Percentiles rank a stretch among this genome's conserved stretches.
Conservation (phyloP, 2,888 invertebrate species). For the Amblyjoppa fuscipennis region DNA sequence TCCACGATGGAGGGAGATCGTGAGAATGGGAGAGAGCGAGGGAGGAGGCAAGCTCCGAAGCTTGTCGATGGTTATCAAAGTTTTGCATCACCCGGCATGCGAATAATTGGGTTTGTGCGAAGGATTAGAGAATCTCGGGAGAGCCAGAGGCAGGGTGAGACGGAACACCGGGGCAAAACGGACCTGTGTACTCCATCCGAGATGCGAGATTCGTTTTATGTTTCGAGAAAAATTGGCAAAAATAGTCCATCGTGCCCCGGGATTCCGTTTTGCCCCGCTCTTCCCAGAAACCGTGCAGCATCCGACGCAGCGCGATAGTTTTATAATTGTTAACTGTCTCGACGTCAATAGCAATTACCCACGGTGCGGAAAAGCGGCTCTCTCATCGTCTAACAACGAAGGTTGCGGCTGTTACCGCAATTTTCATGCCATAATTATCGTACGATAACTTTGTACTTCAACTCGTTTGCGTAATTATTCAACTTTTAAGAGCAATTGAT, state of each 20-base stretch:
- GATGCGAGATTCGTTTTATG: too few relatives aligned
- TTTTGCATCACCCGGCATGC: constrained; percentile 43
- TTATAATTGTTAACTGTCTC: constrained; percentile 54
- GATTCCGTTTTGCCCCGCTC: too few relatives aligned
- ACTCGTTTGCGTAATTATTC: neutral
- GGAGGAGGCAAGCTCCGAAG: constrained; percentile 32
- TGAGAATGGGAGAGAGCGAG: neutral
- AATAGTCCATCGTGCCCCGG: too few relatives aligned
- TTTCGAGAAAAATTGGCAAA: too few relatives aligned
- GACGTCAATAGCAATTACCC: constrained; percentile 35
- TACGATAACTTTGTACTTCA: neutral
- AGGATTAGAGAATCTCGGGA: constrained; percentile 40
- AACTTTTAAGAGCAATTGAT: constrained; percentile 1
- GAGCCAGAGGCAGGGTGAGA: neutral
- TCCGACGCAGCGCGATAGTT: constrained; percentile 30
- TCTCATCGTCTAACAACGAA: neutral
- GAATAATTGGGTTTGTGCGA: constrained; percentile 57
- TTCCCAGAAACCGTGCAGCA: constrained; percentile 15
- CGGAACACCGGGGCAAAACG: too few relatives aligned
- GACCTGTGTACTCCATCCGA: too few relatives aligned
- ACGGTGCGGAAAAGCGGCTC: neutral
- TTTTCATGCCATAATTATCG: neutral
- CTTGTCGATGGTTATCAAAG: constrained; percentile 60
- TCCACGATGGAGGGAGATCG: constrained; percentile 22
- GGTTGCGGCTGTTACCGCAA: neutral